Conservation (phyloP, 2,888 invertebrate genomes). For the Timandra comae region DNA sequence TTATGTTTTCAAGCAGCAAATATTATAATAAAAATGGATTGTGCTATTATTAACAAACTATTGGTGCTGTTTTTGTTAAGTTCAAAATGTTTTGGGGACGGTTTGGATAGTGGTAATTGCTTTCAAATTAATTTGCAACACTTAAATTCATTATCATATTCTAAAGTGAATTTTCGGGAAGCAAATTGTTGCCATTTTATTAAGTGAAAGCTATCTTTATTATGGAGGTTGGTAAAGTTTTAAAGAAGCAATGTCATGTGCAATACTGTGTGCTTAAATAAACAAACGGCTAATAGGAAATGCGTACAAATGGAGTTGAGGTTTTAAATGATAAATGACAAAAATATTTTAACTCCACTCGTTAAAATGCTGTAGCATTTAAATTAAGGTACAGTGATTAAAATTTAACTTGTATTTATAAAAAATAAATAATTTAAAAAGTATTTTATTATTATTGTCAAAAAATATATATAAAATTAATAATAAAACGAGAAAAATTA, state of each 20-base stretch:
- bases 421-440: conserved; percentile 25
- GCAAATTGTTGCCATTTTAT: too few species aligned
- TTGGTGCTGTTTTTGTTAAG: too few species aligned
- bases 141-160: too few species aligned
- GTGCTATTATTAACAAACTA: too few species aligned
- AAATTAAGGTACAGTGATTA: conserved; percentile 25
- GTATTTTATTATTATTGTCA: conserved; percentile 35
- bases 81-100: too few species aligned
- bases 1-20: too few species aligned
- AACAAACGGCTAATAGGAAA: background rate
- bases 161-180: too few species aligned
- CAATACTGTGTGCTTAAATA: too few species aligned
- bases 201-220: background rate
- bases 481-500: conserved; percentile 32
- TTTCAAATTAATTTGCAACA: too few species aligned
- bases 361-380: conserved; percentile 9
- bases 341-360: conserved; percentile 1
- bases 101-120: too few species aligned
- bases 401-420: conserved; percentile 21
- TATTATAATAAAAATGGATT: too few species aligned
- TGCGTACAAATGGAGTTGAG: conserved; percentile 9
- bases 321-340: background rate
- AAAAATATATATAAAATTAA: conserved; percentile 29
- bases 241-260: conserved; percentile 8
- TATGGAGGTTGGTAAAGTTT: conserved; percentile 6